A percentile compares a stretch with the other conserved stretches of the same genome.
Conservation (phyloP, 2,113 vertebrate genomes). For the Rhinolophus ferrumequinum region DNA sequence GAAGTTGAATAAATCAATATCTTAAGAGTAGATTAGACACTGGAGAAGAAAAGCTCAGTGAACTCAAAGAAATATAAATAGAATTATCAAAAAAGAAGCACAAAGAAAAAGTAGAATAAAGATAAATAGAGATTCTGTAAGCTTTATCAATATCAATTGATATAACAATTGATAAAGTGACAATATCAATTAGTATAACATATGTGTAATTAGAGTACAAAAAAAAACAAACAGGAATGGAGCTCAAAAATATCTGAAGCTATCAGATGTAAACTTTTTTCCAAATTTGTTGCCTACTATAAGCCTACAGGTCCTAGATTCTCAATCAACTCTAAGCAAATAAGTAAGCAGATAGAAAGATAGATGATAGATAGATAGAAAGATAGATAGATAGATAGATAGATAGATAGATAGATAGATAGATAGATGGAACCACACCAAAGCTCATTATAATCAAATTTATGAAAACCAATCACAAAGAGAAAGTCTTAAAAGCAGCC, state of each 20-base stretch:
- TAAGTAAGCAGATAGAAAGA: neutral
- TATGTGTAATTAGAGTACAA: neutral
- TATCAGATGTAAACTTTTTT: neutral
- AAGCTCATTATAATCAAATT: neutral
- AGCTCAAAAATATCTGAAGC: neutral
- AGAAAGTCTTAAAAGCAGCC: neutral
- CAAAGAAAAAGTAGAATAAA: neutral
- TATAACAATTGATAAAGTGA: neutral
- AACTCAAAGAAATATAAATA: neutral
- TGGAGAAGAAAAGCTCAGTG: neutral
- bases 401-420: neutral
- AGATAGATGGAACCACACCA: neutral
- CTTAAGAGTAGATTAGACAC: neutral
- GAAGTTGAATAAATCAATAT: neutral
- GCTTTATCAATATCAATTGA: neutral
- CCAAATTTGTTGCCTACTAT: neutral
- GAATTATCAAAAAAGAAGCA: neutral
- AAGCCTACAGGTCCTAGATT: neutral
- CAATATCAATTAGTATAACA: neutral
- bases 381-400: neutral
- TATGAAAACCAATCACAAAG: neutral
- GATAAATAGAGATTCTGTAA: neutral
- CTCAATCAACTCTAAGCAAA: neutral
- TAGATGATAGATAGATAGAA: neutral
- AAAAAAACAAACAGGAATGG: neutral